Conservation (phyloP, 2,113 vertebrate species). For the Larimichthys polyactis region DNA sequence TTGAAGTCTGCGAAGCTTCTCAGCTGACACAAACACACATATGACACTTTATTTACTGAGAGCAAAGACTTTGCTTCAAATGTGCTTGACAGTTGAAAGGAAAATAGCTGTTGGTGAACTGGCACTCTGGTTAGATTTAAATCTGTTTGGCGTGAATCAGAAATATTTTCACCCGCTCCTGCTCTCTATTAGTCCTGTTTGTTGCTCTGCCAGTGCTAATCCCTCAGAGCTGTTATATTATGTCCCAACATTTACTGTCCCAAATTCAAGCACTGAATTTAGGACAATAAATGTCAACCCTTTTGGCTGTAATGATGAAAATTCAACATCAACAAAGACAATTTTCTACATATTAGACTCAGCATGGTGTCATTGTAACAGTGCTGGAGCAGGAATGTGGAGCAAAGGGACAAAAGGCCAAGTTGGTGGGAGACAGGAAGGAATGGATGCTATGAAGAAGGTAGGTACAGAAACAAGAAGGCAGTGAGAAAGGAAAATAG, state of each 20-base stretch:
- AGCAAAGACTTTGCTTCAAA: slow-evolving; percentile 6
- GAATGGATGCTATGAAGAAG: neutral
- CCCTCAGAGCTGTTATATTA: slow-evolving; percentile 32
- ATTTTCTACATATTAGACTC: neutral
- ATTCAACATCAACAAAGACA: neutral
- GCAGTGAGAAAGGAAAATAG: neutral
- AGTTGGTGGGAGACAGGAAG: neutral
- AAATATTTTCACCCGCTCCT: slow-evolving; percentile 16
- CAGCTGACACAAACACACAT: slow-evolving; percentile 25
- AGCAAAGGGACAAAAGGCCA: neutral
- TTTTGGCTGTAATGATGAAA: slow-evolving; percentile 14
- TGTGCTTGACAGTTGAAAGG: slow-evolving; percentile 46
- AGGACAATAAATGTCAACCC: neutral
- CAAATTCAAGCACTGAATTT: slow-evolving; percentile 21
- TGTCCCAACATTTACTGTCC: neutral
- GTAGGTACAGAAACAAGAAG: neutral
- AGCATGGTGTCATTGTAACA: neutral
- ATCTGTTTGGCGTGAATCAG: slow-evolving; percentile 29
- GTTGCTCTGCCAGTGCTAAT: slow-evolving; percentile 52
- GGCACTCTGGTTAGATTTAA: slow-evolving; percentile 22
- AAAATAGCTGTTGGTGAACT: slow-evolving; percentile 57
- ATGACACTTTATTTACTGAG: slow-evolving; percentile 39
- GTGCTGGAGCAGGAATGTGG: neutral
- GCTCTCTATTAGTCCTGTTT: slow-evolving; percentile 39
- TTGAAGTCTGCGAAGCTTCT: slow-evolving; percentile 38